Evolutionary conservation across 2,113 vertebrate species (phyloP).

Genomic region (Haemorhous mexicanus): DNA sequence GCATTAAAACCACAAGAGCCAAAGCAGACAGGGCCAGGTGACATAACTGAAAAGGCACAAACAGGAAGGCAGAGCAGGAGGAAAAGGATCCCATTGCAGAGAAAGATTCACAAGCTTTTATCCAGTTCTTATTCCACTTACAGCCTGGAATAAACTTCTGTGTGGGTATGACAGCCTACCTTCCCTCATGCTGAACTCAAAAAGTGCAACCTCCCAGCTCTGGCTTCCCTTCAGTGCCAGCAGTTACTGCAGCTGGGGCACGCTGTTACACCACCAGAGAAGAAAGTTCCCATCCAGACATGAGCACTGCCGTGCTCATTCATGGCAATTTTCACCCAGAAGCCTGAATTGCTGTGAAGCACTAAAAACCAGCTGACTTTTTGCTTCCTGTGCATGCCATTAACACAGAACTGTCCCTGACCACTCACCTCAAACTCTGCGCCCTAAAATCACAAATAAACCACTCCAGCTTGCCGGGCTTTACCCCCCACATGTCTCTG

Average conservation of each 20-base stretch:
- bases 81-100: fast-evolving
- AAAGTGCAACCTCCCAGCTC: background rate
- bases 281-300: background rate
- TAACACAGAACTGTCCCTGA: background rate
- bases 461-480: background rate
- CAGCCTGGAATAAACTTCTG: background rate
- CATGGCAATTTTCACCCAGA: background rate
- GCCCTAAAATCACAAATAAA: background rate
- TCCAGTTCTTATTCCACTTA: background rate
- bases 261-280: fast-evolving
- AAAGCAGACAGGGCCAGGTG: background rate
- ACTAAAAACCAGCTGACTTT: background rate
- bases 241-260: background rate
- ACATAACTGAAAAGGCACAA: background rate
- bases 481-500: fast-evolving
- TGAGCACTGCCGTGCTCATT: fast-evolving
- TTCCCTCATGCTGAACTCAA: background rate
- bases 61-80: background rate
- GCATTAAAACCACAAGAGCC: background rate
- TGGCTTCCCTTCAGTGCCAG: background rate
- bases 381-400: background rate
- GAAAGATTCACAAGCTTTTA: background rate
- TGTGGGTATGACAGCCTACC: background rate
- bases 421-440: background rate
- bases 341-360: background rate